Conservation (phyloP, 2,797 vertebrate genomes). For the Novumbra hubbsi region DNA sequence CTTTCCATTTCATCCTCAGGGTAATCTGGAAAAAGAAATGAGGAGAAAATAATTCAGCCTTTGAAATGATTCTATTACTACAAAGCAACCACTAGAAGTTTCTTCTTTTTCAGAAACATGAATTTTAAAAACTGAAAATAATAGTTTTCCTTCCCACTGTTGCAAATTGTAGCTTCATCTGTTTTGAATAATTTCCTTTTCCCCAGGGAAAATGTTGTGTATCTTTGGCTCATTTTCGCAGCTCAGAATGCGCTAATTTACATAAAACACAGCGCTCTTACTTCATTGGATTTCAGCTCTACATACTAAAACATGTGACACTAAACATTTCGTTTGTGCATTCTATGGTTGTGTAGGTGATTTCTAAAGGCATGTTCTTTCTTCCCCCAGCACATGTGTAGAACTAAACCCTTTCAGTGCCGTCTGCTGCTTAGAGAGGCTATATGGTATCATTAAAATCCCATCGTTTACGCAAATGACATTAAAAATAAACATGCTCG, state of each 20-base stretch:
- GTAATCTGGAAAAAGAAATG: background rate
- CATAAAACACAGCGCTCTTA: slow-evolving; percentile 51
- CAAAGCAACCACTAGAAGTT: background rate
- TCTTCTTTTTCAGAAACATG: slow-evolving; percentile 48
- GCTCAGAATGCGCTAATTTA: slow-evolving; percentile 66
- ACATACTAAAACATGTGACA: slow-evolving; percentile 46
- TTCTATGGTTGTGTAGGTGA: slow-evolving; percentile 22
- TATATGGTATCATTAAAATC: slow-evolving; percentile 43
- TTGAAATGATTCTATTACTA: slow-evolving; percentile 45
- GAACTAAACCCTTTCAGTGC: background rate
- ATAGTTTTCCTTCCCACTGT: slow-evolving; percentile 51
- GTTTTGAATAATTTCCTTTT: slow-evolving; percentile 61
- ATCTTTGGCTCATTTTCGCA: slow-evolving; percentile 66
- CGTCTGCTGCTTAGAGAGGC: slow-evolving; percentile 31
- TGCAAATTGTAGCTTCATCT: slow-evolving; percentile 63
- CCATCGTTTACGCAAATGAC: slow-evolving; percentile 55
- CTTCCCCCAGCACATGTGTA: slow-evolving; percentile 23
- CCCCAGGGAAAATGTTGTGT: slow-evolving; percentile 58
- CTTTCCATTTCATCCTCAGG: slow-evolving; percentile 29
- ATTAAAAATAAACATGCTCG: background rate
- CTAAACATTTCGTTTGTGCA: slow-evolving; percentile 29
- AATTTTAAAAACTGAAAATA: slow-evolving; percentile 45
- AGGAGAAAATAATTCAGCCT: slow-evolving; percentile 8
- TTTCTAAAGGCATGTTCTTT: slow-evolving; percentile 32
- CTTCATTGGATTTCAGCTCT: slow-evolving; percentile 55